Percentiles rank a stretch among this genome's conserved stretches.
Evolutionary conservation across 64 coral and sea anemone species (phyloP).

Genomic region (Montipora sp.): DNA sequence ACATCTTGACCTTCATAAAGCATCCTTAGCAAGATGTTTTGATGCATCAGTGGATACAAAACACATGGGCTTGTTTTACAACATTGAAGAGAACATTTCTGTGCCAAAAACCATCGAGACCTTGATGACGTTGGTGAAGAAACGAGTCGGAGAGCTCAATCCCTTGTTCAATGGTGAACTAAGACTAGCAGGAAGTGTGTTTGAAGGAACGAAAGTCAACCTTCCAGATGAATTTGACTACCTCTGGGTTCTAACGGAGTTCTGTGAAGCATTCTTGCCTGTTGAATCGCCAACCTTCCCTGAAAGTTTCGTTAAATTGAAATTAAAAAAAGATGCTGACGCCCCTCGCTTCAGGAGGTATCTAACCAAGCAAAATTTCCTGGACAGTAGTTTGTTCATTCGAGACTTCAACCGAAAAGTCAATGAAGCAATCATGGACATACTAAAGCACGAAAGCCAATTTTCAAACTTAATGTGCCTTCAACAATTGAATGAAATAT

Average conservation of each 20-base stretch:
- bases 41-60: conserved; percentile 16
- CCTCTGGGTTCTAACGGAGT: conserved; percentile 28
- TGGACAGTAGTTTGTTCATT: conserved; percentile 10
- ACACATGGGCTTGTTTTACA: conserved; percentile 31
- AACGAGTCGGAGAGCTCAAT: conserved; percentile 22
- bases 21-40: conserved; percentile 18
- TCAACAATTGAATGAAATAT: conserved; percentile 37
- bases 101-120: conserved; percentile 2
- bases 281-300: conserved; percentile 18
- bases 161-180: conserved; percentile 15
- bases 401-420: conserved; percentile 19
- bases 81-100: conserved; percentile 36
- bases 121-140: conserved; percentile 10
- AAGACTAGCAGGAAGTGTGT: conserved; percentile 34
- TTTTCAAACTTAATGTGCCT: conserved; percentile 36
- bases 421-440: conserved; percentile 15
- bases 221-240: conserved; percentile 38
- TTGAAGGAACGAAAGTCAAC: conserved; percentile 28
- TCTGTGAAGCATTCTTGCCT: conserved; percentile 16
- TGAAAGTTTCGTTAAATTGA: conserved; percentile 46
- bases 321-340: background rate
- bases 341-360: conserved; percentile 32
- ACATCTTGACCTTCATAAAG: conserved; percentile 6
- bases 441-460: conserved; percentile 21
- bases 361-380: conserved; percentile 18